Percentiles rank a stretch among this genome's conserved stretches.
These are phyloP conservation scores for Okapia johnstoni DNA, from an alignment of 2,113 vertebrate species.

Conservation along the genomic window DNA sequence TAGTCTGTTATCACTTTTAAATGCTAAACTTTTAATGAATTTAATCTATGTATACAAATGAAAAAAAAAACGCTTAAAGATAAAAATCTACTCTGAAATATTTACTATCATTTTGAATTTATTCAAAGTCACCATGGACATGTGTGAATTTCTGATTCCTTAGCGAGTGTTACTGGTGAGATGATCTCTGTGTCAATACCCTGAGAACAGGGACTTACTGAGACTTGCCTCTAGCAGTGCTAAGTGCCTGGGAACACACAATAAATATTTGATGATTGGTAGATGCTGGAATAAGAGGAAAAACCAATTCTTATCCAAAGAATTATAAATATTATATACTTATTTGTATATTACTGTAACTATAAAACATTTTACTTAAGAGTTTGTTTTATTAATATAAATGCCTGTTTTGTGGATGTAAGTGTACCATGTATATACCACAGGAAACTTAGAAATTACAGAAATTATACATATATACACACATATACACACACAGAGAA, in stretches of 20 bases:
- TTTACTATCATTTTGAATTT: constrained; percentile 36
- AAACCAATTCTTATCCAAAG: neutral
- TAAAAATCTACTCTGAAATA: neutral
- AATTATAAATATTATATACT: neutral
- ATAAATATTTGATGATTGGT: constrained; percentile 49
- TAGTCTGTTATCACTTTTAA: neutral
- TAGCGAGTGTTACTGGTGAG: neutral
- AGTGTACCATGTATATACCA: neutral
- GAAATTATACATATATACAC: neutral
- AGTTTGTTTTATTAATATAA: neutral
- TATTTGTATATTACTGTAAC: neutral
- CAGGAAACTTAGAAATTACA: neutral
- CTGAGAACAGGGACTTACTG: neutral
- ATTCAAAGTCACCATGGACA: neutral
- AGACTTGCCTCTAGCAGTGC: constrained; percentile 1
- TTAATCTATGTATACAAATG: neutral
- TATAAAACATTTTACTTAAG: constrained; percentile 3
- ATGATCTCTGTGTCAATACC: neutral
- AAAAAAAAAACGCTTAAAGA: neutral
- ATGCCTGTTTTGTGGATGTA: neutral
- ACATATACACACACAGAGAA: neutral
- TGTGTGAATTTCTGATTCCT: neutral
- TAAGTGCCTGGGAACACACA: constrained; percentile 34
- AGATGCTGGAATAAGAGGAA: constrained; percentile 3
- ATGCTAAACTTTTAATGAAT: constrained; percentile 21